Base-by-base conservation (phyloP, 1,140 invertebrate species). In the Atta texana region DNA sequence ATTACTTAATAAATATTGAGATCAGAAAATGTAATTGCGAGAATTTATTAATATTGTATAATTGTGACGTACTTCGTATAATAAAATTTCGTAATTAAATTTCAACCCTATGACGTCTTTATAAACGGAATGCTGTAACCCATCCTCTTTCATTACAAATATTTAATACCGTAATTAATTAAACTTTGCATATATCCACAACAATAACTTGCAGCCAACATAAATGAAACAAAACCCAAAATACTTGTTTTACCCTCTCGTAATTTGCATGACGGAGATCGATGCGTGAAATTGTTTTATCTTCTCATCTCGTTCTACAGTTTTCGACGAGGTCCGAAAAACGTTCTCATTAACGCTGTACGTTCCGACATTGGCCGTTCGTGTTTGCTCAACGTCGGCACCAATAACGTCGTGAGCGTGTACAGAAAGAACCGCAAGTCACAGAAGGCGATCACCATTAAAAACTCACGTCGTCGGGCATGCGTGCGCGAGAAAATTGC, bases 401-500 rank as follows among this genome's bases (percentile, higher is more conserved):
- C 69, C 55, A 84, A 84, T 84, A 84, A 84, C 68, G 24, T 82
- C 55, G 68, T 49, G 24, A 61, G 55, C 55, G 34, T 74, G 39
- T 59, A 74, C 53, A 49, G 68, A 61, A 28, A 75, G 80, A 84
- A 84, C 69, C 80, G 80, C 80, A 84, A 84, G 80, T 84, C 69
- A 84, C 69, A 84, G 59, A 75, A 84, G 80, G 55, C 24, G 80
- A 63, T 61, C 69, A 69, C 69, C 80, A 63, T 84, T 84, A 84
- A 84, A 81, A 84, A 75, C 55, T 34, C 78, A 68, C 64, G 80
- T 82, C 55, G 49, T 82, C 39, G 49, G 44, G 24, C 7, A 87
- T 57, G 77, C 77, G 77, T 71, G 64, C 64, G 51, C 57, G 84
- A 86, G 84, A 90, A 90, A 89, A 90, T 90, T 89, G 87, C 64